These are phyloP conservation scores for Ochropacha duplaris DNA, from an alignment of 2,888 invertebrate genomes.

Conservation along the genomic window DNA sequence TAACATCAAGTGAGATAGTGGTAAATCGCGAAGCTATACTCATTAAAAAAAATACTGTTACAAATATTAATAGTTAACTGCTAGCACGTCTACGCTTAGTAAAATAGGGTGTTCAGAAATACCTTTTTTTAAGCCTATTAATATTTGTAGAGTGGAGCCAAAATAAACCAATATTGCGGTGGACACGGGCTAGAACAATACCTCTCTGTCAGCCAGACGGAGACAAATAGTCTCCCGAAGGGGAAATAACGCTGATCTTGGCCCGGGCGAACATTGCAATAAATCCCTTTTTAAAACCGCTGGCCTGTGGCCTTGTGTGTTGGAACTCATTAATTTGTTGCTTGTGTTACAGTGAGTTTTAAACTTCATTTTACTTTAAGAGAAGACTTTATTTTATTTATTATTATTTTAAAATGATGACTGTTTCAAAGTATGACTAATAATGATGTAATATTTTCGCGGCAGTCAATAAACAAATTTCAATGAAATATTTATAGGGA, in stretches of 20 bases:
- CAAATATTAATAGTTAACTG: background rate
- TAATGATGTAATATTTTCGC: background rate
- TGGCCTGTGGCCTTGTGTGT: slow-evolving; percentile 14
- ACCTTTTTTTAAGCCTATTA: slow-evolving; percentile 52
- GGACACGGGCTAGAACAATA: slow-evolving; percentile 66
- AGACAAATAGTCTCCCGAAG: slow-evolving; percentile 63
- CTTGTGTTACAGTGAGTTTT: background rate
- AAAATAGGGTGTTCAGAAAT: background rate
- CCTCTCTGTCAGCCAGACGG: slow-evolving; percentile 65
- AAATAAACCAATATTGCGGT: slow-evolving; percentile 69
- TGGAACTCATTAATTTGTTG: background rate
- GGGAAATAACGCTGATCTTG: slow-evolving; percentile 27
- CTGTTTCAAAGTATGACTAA: background rate
- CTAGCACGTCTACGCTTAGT: background rate
- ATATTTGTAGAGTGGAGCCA: slow-evolving; percentile 45
- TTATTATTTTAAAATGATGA: background rate
- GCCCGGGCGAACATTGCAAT: slow-evolving; percentile 27
- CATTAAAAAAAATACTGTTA: too few species aligned
- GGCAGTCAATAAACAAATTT: background rate
- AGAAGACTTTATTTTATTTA: background rate
- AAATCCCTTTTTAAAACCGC: slow-evolving; percentile 42
- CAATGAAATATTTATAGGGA: background rate
- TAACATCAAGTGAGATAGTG: too few species aligned
- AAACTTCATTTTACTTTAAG: background rate
- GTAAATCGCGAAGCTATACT: too few species aligned